phyloP scores from a whole-genome alignment of 2,888 invertebrate species.

The Acheta domesticus region DNA sequence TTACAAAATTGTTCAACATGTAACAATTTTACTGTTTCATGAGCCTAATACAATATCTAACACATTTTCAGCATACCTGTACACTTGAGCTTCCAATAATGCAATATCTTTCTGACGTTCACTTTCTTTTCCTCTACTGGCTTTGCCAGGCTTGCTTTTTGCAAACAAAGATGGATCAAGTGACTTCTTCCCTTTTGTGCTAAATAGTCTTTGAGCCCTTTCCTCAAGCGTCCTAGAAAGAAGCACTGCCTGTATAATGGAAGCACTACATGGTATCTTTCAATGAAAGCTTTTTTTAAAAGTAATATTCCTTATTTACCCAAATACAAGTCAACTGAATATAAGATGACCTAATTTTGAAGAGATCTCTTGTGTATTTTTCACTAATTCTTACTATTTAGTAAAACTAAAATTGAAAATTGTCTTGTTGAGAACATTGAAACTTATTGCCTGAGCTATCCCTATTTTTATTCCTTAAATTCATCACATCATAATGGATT shows the following conservation, averaged over 20 bases:
- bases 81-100: constrained; percentile 83
- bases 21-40: neutral
- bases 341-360: no score
- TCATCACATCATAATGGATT: no score
- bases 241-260: neutral
- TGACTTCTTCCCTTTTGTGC: constrained; percentile 91
- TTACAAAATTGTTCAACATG: neutral
- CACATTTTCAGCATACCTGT: constrained; percentile 53
- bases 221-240: constrained; percentile 80
- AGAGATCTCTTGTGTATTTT: no score
- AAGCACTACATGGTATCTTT: neutral
- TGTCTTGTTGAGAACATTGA: no score
- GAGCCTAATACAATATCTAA: neutral
- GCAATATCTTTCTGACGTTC: constrained; percentile 83
- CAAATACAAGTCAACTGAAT: neutral
- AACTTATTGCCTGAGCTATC: no score
- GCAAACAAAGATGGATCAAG: constrained; percentile 88
- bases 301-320: neutral
- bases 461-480: no score
- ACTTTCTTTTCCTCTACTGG: constrained; percentile 56
- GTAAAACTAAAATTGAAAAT: no score
- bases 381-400: no score
- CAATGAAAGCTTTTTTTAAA: no score
- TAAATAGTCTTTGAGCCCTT: constrained; percentile 91
- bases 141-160: constrained; percentile 76